Conservation (phyloP, 2,888 invertebrate genomes). For the Parnassius apollo region DNA sequence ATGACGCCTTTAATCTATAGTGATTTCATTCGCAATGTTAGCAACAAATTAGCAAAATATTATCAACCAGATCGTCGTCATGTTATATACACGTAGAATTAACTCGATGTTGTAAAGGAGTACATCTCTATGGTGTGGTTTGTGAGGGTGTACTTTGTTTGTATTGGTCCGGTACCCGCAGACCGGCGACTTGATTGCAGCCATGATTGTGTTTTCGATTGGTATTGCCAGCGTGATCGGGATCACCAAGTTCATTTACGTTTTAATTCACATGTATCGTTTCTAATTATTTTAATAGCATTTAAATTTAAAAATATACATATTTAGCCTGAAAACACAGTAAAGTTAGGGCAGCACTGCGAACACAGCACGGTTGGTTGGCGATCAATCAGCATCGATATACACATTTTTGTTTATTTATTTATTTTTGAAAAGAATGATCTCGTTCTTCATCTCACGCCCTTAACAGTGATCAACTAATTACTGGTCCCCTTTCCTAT, state of each 20-base stretch:
- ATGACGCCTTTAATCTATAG: no score
- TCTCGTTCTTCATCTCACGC: no score
- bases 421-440: no score
- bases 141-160: constrained; percentile 5
- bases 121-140: constrained; percentile 49
- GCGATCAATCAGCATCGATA: neutral
- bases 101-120: no score
- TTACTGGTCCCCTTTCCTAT: no score
- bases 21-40: no score
- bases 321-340: no score
- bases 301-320: neutral
- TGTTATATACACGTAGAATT: no score
- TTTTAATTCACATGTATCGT: constrained; percentile 45
- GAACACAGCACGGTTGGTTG: neutral
- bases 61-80: no score
- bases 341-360: neutral
- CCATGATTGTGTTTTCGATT: constrained; percentile 46
- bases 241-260: constrained; percentile 46
- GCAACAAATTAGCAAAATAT: no score
- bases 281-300: neutral
- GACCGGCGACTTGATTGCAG: constrained; percentile 42
- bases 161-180: constrained; percentile 41
- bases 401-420: no score
- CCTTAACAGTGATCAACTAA: no score
- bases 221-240: constrained; percentile 46